Evolutionary conservation across 2,888 invertebrate species (phyloP).

Genomic region (Eupithecia abbreviata): DNA sequence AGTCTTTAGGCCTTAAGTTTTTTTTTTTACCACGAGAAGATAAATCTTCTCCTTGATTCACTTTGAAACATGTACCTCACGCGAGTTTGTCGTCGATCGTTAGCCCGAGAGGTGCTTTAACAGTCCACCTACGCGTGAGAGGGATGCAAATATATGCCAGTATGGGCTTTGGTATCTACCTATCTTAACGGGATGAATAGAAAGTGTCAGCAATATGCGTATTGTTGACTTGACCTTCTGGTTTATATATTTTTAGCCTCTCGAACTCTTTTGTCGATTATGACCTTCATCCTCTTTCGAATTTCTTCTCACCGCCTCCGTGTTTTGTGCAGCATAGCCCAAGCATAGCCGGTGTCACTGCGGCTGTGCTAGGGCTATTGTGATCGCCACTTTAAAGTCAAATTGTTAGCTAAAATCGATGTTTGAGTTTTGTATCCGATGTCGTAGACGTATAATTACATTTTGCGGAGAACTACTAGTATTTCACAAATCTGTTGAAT

Average conservation of each 20-base stretch:
- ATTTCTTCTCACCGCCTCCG: too few relatives aligned
- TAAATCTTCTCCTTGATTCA: neutral
- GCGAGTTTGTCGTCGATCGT: neutral
- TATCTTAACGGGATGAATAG: neutral
- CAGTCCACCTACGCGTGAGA: neutral
- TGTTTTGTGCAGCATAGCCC: too few relatives aligned
- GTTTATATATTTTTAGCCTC: too few relatives aligned
- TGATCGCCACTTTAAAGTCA: too few relatives aligned
- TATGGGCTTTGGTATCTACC: neutral
- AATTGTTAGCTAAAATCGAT: neutral
- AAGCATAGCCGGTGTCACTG: too few relatives aligned
- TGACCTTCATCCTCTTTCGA: too few relatives aligned
- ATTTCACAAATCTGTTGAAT: neutral
- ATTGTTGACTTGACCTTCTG: too few relatives aligned
- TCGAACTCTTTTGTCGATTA: too few relatives aligned
- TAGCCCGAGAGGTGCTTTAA: neutral
- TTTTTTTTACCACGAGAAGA: neutral
- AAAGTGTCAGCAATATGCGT: neutral
- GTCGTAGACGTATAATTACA: neutral
- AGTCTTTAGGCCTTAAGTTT: too few relatives aligned
- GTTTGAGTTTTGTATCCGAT: neutral
- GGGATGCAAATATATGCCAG: neutral
- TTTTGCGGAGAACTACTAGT: neutral
- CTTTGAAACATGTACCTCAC: neutral
- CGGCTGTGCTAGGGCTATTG: too few relatives aligned